Evolutionary conservation across 92 coral and sea anemone species (phyloP), one percentile per base, ranked within the genome.

Genomic region (Epizoanthus fatuus): DNA sequence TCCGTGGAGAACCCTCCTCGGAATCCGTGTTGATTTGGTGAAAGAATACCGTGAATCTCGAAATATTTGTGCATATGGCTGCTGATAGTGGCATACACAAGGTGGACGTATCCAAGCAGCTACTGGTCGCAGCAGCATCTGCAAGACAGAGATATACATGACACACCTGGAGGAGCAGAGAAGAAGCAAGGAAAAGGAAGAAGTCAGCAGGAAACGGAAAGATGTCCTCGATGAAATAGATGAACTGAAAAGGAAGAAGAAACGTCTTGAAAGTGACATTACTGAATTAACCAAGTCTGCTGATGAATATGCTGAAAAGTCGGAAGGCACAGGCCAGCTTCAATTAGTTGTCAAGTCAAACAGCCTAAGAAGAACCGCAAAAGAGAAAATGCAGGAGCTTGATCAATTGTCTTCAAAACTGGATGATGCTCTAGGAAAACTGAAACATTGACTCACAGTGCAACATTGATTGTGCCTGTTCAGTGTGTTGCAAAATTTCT

Each of bases 31-130:
- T n/a, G n/a, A n/a, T n/a, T n/a, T n/a, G n/a, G n/a, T n/a, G n/a
- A n/a, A n/a, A n/a, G n/a, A n/a, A n/a, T n/a, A n/a, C n/a, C n/a
- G n/a, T n/a, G n/a, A n/a, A n/a, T n/a, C n/a, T n/a, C n/a, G n/a
- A n/a, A n/a, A n/a, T n/a, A n/a, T n/a, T n/a, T n/a, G n/a, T n/a
- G n/a, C n/a, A n/a, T n/a, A n/a, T n/a, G n/a, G n/a, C n/a, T n/a
- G n/a, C n/a, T n/a, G n/a, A n/a, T n/a, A n/a, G 85, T 17, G 73
- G 85, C 63, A 81, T 67, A 47, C 75, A 44, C 47, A 82, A 82
- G 39, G 86, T 82, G 44, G 68, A 69, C 16, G 37, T 69, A 51
- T 53, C 86, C 29, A 60, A 78, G 72, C 69, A 78, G 83, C 51
- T 78, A 62, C 55, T 78, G 67, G 47, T 62, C 15, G 35, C 71